Percentiles rank a stretch among this genome's conserved stretches.
Evolutionary conservation across 2,888 invertebrate species (phyloP).

Genomic region (Hydropsyche betteni): DNA sequence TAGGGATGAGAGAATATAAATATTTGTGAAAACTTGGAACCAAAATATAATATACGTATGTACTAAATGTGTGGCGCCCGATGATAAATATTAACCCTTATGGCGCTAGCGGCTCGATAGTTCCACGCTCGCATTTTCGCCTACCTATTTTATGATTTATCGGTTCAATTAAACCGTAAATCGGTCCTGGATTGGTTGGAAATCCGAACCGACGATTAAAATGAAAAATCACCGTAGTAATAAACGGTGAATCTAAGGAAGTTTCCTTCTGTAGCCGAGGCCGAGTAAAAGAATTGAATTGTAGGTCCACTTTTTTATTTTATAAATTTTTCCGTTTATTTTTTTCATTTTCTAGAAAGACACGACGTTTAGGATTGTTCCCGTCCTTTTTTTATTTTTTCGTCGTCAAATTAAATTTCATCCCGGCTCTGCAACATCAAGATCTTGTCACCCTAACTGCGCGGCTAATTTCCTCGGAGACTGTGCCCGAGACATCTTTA

Average conservation of each 20-base stretch:
- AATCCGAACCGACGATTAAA: constrained; percentile 13
- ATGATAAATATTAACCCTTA: too few species aligned
- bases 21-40: too few species aligned
- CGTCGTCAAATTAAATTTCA: constrained; percentile 11
- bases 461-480: constrained; percentile 7
- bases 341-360: background rate
- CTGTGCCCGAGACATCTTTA: constrained; percentile 12
- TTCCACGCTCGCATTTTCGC: too few species aligned
- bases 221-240: too few species aligned
- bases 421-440: constrained; percentile 11
- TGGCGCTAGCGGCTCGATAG: too few species aligned
- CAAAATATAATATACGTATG: too few species aligned
- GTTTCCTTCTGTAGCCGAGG: too few species aligned
- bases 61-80: too few species aligned
- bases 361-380: constrained; percentile 7
- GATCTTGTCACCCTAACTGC: constrained; percentile 15
- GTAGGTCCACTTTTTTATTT: too few species aligned
- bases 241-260: too few species aligned
- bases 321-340: background rate
- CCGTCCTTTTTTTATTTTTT: background rate
- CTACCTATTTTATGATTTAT: constrained; percentile 36
- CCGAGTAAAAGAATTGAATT: too few species aligned
- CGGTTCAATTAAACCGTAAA: constrained; percentile 44
- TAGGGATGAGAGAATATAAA: too few species aligned
- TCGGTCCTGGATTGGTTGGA: constrained; percentile 19